Base-by-base conservation (phyloP, 2,113 vertebrate species). In the Numenius arquata region DNA sequence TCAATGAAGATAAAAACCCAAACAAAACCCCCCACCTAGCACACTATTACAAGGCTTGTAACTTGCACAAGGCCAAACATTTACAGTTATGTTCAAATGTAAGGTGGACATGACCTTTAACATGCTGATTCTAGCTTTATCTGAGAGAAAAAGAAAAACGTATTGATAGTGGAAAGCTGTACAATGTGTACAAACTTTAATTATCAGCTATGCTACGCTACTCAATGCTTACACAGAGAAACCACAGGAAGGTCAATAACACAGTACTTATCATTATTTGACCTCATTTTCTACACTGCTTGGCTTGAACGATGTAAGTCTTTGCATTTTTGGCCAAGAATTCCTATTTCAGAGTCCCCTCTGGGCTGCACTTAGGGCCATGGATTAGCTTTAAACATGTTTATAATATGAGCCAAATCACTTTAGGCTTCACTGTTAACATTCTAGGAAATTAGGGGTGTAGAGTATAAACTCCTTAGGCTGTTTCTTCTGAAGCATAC, bases 61-160 rank as follows among this genome's bases (percentile, higher is more conserved):
- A 90, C 50, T 61, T 91, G 43, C 6, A 11, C 20, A 50, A 62
- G 25, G 48, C 26, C 58, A 96, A 96, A 93, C 79, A 93, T 81
- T 96, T 96, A 92, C 20, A 86, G 48, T 93, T 78, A 47, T 67
- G 22, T 95, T 97, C 62, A 91, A 92, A 70, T 9, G 5, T 88
- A 82, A 91, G 52, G 40, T 56, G 85, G 48, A 61, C 58, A 36
- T 74, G 45, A 90, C 48, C 34, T 95, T 92, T 96, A 73, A 61
- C 43, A 58, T 82, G 32, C 61, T 90, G 81, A 53, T 53, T 92
- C 48, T 85, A 67, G 71, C 36, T 85, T 92, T 94, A 82, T 79
- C 9, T 77, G 72, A 83, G 62, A 73, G 38, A 78, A 90, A 95
- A 86, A 32, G 68, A 89, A 97, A 96, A 63, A 27, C 11, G 34